A percentile compares a stretch with the other conserved stretches of the same genome.
Conservation (phyloP, 2,888 invertebrate genomes). For the Molanna angustata region DNA sequence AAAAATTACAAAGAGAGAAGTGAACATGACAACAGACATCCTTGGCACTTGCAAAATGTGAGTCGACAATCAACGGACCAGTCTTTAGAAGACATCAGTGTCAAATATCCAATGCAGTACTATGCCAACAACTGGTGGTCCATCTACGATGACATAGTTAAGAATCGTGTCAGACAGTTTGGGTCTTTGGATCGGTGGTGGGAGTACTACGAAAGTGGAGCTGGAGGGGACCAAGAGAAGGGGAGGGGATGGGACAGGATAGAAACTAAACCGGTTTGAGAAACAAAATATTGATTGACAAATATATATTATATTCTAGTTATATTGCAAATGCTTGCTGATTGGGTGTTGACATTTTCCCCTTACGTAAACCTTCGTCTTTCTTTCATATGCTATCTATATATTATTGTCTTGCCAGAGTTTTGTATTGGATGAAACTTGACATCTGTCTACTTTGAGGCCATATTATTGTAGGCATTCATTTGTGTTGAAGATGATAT, state of each 20-base stretch:
- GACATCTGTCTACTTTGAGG: too few species aligned
- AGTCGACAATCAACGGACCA: slow-evolving; percentile 1
- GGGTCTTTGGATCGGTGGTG: slow-evolving; percentile 54
- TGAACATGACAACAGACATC: background rate
- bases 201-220: slow-evolving; percentile 48
- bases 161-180: slow-evolving; percentile 48
- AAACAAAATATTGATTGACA: slow-evolving; percentile 8
- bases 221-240: background rate
- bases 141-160: slow-evolving; percentile 50
- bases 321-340: slow-evolving; percentile 24
- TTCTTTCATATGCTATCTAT: slow-evolving; percentile 7
- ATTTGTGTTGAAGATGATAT: too few species aligned
- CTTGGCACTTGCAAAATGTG: background rate
- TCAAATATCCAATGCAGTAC: slow-evolving; percentile 48
- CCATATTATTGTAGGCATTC: too few species aligned
- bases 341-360: slow-evolving; percentile 13
- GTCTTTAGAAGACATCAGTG: slow-evolving; percentile 41
- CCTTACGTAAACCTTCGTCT: slow-evolving; percentile 7
- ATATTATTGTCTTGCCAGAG: background rate
- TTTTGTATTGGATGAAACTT: background rate
- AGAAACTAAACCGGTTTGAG: slow-evolving; percentile 18
- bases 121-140: slow-evolving; percentile 56
- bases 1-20: background rate
- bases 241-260: slow-evolving; percentile 8
- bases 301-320: too few species aligned